Percentiles rank a stretch among this genome's conserved stretches.
These are phyloP conservation scores for Papilio machaon DNA, from an alignment of 1,140 invertebrate genomes.

Conservation along the genomic window DNA sequence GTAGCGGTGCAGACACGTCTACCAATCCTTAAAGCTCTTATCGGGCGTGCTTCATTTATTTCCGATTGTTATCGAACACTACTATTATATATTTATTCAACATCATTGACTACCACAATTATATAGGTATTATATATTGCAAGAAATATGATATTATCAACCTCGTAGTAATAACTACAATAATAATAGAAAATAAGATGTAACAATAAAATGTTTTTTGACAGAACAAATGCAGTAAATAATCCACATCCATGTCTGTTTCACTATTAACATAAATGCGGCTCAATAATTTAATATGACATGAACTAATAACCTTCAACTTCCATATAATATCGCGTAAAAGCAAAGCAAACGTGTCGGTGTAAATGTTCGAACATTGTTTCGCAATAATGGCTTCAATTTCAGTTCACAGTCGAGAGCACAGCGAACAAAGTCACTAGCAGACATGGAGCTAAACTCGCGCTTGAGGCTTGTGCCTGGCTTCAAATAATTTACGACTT, in stretches of 20 bases:
- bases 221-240: no score
- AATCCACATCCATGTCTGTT: no score
- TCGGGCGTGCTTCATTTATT: constrained; percentile 70
- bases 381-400: constrained; percentile 51
- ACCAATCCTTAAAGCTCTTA: constrained; percentile 70
- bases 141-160: neutral
- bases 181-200: neutral
- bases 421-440: constrained; percentile 62
- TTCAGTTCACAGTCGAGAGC: constrained; percentile 53
- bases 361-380: constrained; percentile 17
- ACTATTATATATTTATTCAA: constrained; percentile 52
- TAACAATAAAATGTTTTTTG: no score
- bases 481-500: constrained; percentile 72
- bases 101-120: constrained; percentile 1
- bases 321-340: neutral
- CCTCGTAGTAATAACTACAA: neutral
- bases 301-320: neutral
- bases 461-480: constrained; percentile 58
- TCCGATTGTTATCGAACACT: constrained; percentile 58
- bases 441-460: constrained; percentile 55
- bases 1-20: constrained; percentile 70
- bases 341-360: constrained; percentile 21
- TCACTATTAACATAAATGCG: neutral
- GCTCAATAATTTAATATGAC: neutral
- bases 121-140: constrained; percentile 29